Evolutionary conservation across 2,113 vertebrate genomes (phyloP).

Genomic region (Accipiter cooperii): DNA sequence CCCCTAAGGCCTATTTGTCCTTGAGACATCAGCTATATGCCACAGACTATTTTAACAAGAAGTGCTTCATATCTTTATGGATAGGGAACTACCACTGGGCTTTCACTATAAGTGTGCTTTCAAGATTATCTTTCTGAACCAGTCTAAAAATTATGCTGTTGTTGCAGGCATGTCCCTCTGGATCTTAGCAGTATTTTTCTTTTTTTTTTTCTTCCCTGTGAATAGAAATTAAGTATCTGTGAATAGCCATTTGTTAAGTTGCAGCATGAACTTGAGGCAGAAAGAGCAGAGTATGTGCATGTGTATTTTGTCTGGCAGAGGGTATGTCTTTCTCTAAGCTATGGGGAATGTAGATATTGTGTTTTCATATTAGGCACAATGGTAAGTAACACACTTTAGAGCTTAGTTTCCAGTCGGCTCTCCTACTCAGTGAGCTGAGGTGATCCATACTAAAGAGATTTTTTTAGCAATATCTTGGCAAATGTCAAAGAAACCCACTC

Average conservation of each 20-base stretch:
- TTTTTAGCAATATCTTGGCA: background rate
- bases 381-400: background rate
- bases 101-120: background rate
- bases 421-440: background rate
- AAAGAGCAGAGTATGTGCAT: rapidly evolving
- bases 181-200: background rate
- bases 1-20: background rate
- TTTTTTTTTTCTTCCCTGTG: rapidly evolving
- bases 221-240: background rate
- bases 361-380: background rate
- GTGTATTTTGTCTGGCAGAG: background rate
- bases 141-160: background rate
- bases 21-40: background rate
- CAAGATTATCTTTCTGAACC: background rate
- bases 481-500: background rate
- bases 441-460: background rate
- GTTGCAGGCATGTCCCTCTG: background rate
- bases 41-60: background rate
- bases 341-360: background rate
- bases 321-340: background rate
- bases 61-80: background rate
- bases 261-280: background rate
- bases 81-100: background rate
- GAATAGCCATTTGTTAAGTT: background rate
- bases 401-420: background rate